A percentile compares a stretch with the other conserved stretches of the same genome.
Evolutionary conservation across 2,113 vertebrate genomes (phyloP).

Genomic region (Corythornis vintsioides): DNA sequence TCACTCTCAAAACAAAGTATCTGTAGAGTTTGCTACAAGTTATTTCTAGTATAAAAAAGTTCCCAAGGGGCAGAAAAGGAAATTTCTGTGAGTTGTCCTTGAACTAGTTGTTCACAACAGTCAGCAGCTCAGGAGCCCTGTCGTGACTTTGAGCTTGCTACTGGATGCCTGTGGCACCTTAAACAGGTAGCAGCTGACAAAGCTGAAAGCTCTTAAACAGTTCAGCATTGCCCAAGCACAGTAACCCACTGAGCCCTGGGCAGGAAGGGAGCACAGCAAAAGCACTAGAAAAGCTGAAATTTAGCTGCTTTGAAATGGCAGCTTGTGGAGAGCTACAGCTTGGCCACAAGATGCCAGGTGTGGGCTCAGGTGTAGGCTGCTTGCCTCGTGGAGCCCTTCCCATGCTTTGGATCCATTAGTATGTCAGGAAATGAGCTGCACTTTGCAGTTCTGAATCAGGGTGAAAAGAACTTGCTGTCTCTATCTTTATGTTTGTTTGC

Average conservation of each 20-base stretch:
- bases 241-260: not conserved
- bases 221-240: not conserved
- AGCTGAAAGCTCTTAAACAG: not conserved
- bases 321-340: not conserved
- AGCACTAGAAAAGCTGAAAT: not conserved
- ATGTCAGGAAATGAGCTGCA: not conserved
- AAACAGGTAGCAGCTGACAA: not conserved
- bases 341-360: not conserved
- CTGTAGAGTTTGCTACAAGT: not conserved
- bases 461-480: not conserved
- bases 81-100: not conserved
- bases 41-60: not conserved
- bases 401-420: not conserved
- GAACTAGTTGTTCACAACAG: not conserved
- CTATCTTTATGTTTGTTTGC: constrained; percentile 56
- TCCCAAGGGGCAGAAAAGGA: not conserved
- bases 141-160: not conserved
- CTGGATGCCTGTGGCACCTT: not conserved
- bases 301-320: not conserved
- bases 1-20: not conserved
- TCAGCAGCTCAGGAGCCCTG: not conserved
- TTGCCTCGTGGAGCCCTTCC: not conserved
- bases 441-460: not conserved
- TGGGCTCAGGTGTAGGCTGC: not conserved
- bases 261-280: not conserved